Conservation (phyloP, 2,113 vertebrate species). For the Rhinoptilus africanus region DNA sequence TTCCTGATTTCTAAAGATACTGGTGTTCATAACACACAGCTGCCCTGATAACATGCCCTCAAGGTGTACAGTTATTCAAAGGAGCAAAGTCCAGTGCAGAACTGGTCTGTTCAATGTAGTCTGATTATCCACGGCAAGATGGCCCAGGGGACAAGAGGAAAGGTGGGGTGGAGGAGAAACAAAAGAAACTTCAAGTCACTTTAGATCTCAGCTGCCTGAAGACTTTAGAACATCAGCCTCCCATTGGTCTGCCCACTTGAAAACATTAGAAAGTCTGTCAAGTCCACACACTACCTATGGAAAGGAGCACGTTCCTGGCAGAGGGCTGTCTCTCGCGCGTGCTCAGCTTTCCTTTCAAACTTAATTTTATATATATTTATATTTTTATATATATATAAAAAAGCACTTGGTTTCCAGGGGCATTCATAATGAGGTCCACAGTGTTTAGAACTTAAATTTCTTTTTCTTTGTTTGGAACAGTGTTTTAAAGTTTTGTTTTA, state of each 20-base stretch:
- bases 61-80: slow-evolving; percentile 68
- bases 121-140: slow-evolving; percentile 70
- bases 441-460: slow-evolving; percentile 84
- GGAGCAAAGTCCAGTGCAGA: slow-evolving; percentile 77
- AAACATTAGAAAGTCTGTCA: slow-evolving; percentile 65
- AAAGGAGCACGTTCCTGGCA: slow-evolving; percentile 66
- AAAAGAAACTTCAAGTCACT: slow-evolving; percentile 77
- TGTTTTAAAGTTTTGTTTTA: slow-evolving; percentile 74
- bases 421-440: slow-evolving; percentile 83
- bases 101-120: slow-evolving; percentile 61
- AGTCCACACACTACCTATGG: slow-evolving; percentile 67
- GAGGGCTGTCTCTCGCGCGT: slow-evolving; percentile 57
- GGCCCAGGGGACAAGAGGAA: slow-evolving; percentile 36
- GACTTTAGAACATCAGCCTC: slow-evolving; percentile 67
- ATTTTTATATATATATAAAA: slow-evolving; percentile 72
- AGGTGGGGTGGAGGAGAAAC: slow-evolving; percentile 35
- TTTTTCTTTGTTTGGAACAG: slow-evolving; percentile 81
- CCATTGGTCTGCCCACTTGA: slow-evolving; percentile 75
- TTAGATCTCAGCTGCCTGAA: slow-evolving; percentile 82
- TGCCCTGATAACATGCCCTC: slow-evolving; percentile 62
- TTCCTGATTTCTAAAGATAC: slow-evolving; percentile 65
- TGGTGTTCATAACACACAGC: slow-evolving; percentile 66
- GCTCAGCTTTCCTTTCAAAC: slow-evolving; percentile 70
- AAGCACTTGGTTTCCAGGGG: slow-evolving; percentile 82
- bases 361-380: slow-evolving; percentile 66